Evolutionary conservation across 2,797 vertebrate species (phyloP).

Genomic region (Gallinago stenura): DNA sequence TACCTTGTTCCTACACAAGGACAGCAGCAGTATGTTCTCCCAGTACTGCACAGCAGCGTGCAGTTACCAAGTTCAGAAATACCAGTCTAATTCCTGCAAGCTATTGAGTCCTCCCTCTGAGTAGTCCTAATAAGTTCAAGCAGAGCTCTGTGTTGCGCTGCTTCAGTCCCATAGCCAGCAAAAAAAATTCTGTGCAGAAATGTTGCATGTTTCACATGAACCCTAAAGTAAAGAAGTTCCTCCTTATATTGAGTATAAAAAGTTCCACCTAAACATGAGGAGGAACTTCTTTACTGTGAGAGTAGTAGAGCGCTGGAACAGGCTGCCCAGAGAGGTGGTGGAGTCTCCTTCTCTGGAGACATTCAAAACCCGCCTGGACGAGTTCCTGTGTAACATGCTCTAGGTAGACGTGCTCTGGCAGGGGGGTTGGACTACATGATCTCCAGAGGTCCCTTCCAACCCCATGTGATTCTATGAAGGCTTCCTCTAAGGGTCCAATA

Average conservation of each 20-base stretch:
- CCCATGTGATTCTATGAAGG: too few species aligned
- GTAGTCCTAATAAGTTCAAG: background rate
- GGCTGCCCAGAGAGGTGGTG: too few species aligned
- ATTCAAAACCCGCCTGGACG: too few species aligned
- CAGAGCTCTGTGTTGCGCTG: accelerated
- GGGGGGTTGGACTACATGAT: too few species aligned
- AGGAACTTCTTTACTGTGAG: too few species aligned
- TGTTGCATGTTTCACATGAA: background rate
- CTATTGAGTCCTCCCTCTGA: background rate
- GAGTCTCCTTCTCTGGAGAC: too few species aligned
- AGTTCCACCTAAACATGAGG: too few species aligned
- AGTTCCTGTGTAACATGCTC: too few species aligned
- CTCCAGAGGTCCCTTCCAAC: too few species aligned
- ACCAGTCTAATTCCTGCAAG: background rate
- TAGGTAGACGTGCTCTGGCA: too few species aligned
- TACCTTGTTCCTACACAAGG: background rate
- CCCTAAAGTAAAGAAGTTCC: background rate
- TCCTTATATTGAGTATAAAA: too few species aligned
- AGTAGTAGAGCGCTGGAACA: too few species aligned
- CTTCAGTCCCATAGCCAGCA: background rate
- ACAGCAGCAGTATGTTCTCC: background rate
- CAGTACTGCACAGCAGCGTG: background rate
- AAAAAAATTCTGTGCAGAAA: background rate
- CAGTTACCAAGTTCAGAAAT: background rate
- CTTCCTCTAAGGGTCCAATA: background rate